Conservation (phyloP, 2,797 vertebrate species). For the Pangasius krempfi region DNA sequence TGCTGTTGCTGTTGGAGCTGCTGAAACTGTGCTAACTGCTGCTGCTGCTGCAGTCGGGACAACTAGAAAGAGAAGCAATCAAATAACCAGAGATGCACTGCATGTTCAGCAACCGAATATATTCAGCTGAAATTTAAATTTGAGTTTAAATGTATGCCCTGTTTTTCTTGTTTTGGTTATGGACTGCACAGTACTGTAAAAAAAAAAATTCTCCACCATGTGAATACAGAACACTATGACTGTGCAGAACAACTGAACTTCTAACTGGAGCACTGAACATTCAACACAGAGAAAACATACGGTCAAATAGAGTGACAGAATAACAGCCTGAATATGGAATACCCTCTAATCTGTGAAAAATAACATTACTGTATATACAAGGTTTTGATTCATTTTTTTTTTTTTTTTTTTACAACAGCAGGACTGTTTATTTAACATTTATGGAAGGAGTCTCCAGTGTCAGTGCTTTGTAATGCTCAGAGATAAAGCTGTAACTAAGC, state of each 20-base stretch:
- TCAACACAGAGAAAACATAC: no score
- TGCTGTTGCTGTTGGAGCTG: conserved; percentile 60
- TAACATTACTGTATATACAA: no score
- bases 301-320: no score
- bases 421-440: no score
- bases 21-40: conserved; percentile 61
- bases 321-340: no score
- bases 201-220: neutral
- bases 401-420: no score
- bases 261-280: neutral
- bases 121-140: neutral
- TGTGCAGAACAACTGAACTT: neutral
- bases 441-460: no score
- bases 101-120: neutral
- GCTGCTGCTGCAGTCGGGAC: conserved; percentile 68
- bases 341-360: no score
- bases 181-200: neutral
- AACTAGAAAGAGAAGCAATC: conserved; percentile 61
- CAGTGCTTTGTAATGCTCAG: no score
- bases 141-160: neutral
- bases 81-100: neutral
- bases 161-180: neutral
- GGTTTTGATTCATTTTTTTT: no score
- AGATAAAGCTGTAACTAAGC: no score
- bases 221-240: neutral